Evolutionary conservation across 2,113 vertebrate species (phyloP).

Genomic region (Carlito syrichta): DNA sequence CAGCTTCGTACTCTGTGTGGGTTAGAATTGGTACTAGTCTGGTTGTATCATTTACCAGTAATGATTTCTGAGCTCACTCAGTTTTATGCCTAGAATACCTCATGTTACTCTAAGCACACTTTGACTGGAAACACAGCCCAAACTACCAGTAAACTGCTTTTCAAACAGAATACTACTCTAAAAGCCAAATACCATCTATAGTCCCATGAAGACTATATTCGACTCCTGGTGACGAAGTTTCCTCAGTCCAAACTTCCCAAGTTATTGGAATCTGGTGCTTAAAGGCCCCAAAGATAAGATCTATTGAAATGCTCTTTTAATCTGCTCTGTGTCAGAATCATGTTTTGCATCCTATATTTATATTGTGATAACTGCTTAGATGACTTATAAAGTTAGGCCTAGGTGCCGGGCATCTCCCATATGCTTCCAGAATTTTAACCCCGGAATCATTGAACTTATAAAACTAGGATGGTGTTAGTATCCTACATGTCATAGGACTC

Average conservation of each 20-base stretch:
- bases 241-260: not conserved
- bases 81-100: not conserved
- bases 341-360: not conserved
- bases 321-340: not conserved
- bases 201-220: not conserved
- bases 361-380: not conserved
- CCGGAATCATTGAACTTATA: not conserved
- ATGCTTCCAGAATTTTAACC: not conserved
- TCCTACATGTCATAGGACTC: not conserved
- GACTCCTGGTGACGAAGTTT: not conserved
- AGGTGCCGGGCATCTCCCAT: not conserved
- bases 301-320: not conserved
- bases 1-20: not conserved
- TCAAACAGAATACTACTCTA: not conserved
- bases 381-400: not conserved
- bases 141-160: not conserved
- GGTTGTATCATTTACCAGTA: not conserved
- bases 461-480: accelerated
- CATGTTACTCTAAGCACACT: not conserved
- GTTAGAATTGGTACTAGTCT: accelerated
- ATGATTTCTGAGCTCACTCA: not conserved
- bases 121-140: not conserved
- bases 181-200: not conserved
- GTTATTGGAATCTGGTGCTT: not conserved
- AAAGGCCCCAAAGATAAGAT: not conserved